Evolutionary conservation across 1,140 invertebrate species (phyloP).

Genomic region (Caligus rogercresseyi): DNA sequence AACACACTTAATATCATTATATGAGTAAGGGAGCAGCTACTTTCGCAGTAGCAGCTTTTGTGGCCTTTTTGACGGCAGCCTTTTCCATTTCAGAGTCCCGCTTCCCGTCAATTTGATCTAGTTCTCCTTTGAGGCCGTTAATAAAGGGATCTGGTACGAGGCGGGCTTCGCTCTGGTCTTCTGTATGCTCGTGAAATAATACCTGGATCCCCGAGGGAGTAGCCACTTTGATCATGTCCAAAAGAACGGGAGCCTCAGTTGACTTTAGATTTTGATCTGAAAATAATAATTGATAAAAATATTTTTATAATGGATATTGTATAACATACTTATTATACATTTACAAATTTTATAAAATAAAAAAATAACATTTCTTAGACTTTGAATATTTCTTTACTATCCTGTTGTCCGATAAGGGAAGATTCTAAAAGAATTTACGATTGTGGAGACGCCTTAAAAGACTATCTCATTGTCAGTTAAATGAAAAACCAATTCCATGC

Average conservation of each 20-base stretch:
- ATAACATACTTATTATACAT: too few relatives aligned
- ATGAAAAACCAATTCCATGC: too few relatives aligned
- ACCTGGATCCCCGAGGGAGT: neutral
- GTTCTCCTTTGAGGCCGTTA: neutral
- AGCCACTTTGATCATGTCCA: neutral
- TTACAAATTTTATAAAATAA: too few relatives aligned
- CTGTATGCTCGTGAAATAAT: neutral
- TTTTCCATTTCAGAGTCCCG: neutral
- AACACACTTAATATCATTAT: neutral
- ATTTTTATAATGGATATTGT: too few relatives aligned
- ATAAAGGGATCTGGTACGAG: neutral
- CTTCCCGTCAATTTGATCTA: neutral
- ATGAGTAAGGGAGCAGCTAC: neutral
- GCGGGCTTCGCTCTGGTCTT: neutral
- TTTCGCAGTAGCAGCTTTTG: neutral
- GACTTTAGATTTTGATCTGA: neutral
- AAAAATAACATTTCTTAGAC: too few relatives aligned
- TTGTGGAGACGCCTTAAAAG: too few relatives aligned
- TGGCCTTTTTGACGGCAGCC: neutral
- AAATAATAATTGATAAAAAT: neutral
- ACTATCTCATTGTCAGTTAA: too few relatives aligned
- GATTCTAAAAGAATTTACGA: too few relatives aligned
- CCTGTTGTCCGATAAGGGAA: too few relatives aligned
- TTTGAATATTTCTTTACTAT: too few relatives aligned
- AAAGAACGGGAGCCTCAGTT: neutral